phyloP scores from a whole-genome alignment of 1,140 invertebrate species.

The Aleiodes sp. region DNA sequence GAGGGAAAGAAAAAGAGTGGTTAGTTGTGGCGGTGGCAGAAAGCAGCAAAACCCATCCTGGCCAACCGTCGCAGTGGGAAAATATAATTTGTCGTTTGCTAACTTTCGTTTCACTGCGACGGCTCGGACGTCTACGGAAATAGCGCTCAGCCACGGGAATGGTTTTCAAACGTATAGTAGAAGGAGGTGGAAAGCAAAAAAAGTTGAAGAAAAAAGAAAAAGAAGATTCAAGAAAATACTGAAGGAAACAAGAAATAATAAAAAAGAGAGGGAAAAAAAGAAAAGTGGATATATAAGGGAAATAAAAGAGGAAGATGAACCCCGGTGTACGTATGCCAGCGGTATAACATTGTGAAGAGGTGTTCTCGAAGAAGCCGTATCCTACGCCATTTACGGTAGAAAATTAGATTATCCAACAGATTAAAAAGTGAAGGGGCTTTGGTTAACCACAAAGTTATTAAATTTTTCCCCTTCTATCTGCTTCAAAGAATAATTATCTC shows the following conservation, averaged over 20 bases:
- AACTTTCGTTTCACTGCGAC: constrained; percentile 32
- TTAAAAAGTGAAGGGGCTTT: not conserved
- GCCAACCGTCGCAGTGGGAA: constrained; percentile 24
- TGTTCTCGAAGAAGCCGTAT: too few relatives aligned
- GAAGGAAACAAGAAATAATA: not conserved
- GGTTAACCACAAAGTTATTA: constrained; percentile 12
- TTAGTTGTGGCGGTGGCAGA: constrained; percentile 32
- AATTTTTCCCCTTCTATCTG: constrained; percentile 5
- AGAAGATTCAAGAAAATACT: not conserved
- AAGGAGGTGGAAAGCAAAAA: not conserved
- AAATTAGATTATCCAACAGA: constrained; percentile 1
- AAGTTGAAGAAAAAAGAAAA: not conserved
- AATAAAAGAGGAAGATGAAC: not conserved
- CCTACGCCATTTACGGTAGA: too few relatives aligned
- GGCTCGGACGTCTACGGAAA: not conserved
- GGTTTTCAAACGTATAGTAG: not conserved
- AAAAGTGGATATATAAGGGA: not conserved
- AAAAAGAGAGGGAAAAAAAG: not conserved
- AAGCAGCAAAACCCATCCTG: constrained; percentile 35
- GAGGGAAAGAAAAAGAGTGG: not conserved
- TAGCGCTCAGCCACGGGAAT: not conserved
- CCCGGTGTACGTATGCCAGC: not conserved
- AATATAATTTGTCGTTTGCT: constrained; percentile 35
- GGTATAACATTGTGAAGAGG: too few relatives aligned
- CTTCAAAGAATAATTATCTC: not conserved